Percentiles rank a stretch among this genome's conserved stretches.
These are phyloP conservation scores for Pseudotriccus pelzelni DNA, from an alignment of 2,797 vertebrate genomes.

Conservation along the genomic window DNA sequence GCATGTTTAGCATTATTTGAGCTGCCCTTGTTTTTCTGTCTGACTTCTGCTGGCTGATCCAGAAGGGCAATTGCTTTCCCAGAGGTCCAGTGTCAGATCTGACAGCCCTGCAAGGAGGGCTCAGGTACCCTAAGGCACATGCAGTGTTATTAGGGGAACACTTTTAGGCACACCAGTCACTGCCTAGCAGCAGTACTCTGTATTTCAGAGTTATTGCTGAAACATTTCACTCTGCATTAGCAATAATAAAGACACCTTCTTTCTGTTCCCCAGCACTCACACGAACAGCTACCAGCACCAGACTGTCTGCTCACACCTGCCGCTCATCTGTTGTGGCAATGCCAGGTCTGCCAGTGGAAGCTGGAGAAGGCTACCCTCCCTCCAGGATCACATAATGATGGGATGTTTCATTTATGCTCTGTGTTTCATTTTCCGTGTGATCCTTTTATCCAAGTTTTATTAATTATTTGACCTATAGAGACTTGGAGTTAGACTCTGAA, in stretches of 20 bases:
- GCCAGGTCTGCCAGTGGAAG: neutral
- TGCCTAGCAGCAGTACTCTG: neutral
- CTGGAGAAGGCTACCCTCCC: neutral
- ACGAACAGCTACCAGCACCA: neutral
- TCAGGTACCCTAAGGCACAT: neutral
- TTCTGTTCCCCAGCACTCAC: neutral
- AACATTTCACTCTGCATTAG: neutral
- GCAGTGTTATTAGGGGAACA: neutral
- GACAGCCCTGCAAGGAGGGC: neutral
- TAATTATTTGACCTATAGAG: neutral
- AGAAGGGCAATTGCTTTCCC: neutral
- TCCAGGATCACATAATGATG: neutral
- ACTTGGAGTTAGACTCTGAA: neutral
- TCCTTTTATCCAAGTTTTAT: neutral
- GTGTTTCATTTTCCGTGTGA: neutral
- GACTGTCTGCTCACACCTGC: neutral
- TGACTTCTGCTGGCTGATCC: neutral
- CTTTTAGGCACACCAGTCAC: neutral
- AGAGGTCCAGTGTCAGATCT: neutral
- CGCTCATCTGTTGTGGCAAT: neutral
- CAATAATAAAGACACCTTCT: neutral
- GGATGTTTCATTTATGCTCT: neutral
- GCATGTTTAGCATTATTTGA: neutral
- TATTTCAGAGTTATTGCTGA: neutral
- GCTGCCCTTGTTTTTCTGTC: neutral